Evolutionary conservation across 2,888 invertebrate genomes (phyloP), one percentile per base, ranked within the genome.

Genomic region (Masnerella sp.): DNA sequence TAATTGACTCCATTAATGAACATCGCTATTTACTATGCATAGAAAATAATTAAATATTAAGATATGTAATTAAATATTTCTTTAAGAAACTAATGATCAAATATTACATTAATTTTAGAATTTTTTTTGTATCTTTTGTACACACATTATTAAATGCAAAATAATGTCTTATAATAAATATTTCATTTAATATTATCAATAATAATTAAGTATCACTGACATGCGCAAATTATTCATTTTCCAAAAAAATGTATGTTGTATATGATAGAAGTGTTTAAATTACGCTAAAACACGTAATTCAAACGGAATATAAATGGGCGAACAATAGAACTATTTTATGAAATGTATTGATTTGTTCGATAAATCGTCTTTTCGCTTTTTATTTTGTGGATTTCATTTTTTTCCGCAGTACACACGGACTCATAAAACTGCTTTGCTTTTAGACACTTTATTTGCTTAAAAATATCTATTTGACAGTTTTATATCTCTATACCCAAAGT

Each of bases 251-350:
- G 8, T 14, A 36, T 36, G 2, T 22, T 5, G 22, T 22, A 22
- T 22, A 22, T 22, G 7, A 22, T 22, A 12, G 3, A 34, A n/a
- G 7, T 8, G 18, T 18, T 40, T 40, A 17, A 40, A 59, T 59
- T 45, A 45, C 58, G 45, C 58, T 59, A 59, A 59, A 59, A 59
- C 58, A 45, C 58, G 58, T 59, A 45, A 59, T 45, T 59, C 15
- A 11, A 20, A 59, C 25, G 17, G 9, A n/a, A 15, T 43, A 43
- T 3, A 45, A n/a, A 43, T 34, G 4, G 22, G 7, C 2, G 18
- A 3, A 14, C 12, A 43, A 40, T 17, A 22, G 43, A 12, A 22
- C 17, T 8, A 34, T 12, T 32, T 49, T 32, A 34, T 9, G 4
- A 9, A 1, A 25, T 25, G 47, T 30, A 47, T 30, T 49, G 49